A percentile compares a stretch with the other conserved stretches of the same genome.
phyloP scores from a whole-genome alignment of 1,140 invertebrate genomes.

The Vanessa atalanta region DNA sequence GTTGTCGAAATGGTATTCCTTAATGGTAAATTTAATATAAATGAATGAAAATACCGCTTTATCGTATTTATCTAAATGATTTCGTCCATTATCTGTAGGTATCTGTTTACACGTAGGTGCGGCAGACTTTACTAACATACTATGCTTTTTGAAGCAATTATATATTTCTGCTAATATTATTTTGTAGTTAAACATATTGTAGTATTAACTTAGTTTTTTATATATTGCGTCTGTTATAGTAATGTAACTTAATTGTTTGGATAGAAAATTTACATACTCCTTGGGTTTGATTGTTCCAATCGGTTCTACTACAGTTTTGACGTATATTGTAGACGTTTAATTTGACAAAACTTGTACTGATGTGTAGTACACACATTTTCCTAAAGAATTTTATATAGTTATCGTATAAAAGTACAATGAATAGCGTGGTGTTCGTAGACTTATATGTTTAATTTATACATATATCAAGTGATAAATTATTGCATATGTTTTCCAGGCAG shows the following conservation, averaged over 20 bases:
- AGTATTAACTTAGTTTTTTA: too few relatives aligned
- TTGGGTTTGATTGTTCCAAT: background rate
- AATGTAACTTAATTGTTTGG: too few relatives aligned
- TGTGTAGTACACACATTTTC: too few relatives aligned
- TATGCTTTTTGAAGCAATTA: background rate
- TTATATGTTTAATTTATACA: background rate
- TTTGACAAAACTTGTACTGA: background rate
- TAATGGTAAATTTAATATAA: conserved; percentile 9
- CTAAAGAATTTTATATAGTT: too few relatives aligned
- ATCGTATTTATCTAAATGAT: conserved; percentile 31
- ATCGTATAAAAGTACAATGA: background rate
- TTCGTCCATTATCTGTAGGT: conserved; percentile 25
- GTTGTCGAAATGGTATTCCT: too few relatives aligned
- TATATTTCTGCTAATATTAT: background rate
- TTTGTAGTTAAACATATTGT: background rate
- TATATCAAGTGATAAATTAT: background rate
- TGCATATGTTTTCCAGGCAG: conserved; percentile 35
- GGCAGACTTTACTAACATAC: background rate
- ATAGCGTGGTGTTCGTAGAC: background rate
- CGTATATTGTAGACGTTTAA: background rate
- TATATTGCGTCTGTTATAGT: too few relatives aligned
- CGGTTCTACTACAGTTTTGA: background rate
- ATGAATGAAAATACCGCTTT: conserved; percentile 19
- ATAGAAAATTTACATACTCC: too few relatives aligned
- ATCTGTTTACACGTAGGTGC: conserved; percentile 22